phyloP scores from a whole-genome alignment of 2,113 vertebrate genomes.

The Solenodon paradoxus region DNA sequence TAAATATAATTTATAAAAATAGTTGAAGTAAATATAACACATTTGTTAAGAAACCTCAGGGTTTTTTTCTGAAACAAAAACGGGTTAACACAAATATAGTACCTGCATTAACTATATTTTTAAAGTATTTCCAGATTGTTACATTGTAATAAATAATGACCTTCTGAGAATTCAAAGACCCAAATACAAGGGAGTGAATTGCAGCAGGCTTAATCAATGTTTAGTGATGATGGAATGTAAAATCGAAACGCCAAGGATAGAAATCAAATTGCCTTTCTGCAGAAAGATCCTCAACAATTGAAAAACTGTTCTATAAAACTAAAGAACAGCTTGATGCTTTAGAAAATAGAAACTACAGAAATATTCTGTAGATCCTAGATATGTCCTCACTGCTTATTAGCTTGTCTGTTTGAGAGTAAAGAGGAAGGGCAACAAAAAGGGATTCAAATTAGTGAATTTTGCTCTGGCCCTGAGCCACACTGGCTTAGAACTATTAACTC shows the following conservation, averaged over 20 bases:
- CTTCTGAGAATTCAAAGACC: conserved; percentile 76
- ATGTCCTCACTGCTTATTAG: conserved; percentile 56
- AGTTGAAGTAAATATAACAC: not conserved
- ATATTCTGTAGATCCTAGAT: conserved; percentile 55
- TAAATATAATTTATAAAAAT: too few relatives aligned
- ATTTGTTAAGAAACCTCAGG: conserved; percentile 24
- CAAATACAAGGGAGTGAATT: conserved; percentile 52
- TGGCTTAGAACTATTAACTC: conserved; percentile 50
- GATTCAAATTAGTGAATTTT: conserved; percentile 45
- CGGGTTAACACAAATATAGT: conserved; percentile 19
- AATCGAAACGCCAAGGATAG: conserved; percentile 77
- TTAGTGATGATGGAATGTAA: conserved; percentile 74
- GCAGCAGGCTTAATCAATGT: conserved; percentile 78
- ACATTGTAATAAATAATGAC: conserved; percentile 74
- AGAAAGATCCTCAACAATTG: conserved; percentile 69
- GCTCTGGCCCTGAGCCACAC: conserved; percentile 43
- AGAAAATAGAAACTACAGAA: conserved; percentile 75
- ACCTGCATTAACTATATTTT: conserved; percentile 14
- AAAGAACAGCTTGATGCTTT: conserved; percentile 73
- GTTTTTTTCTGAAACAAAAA: conserved; percentile 35
- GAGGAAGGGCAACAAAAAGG: conserved; percentile 45
- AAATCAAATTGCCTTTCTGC: conserved; percentile 75
- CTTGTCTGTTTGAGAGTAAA: conserved; percentile 52
- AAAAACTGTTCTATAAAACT: conserved; percentile 78
- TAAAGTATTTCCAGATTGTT: conserved; percentile 63